Evolutionary conservation across 2,797 vertebrate genomes (phyloP), one percentile per base, ranked within the genome.

Genomic region (Dallia pectoralis): DNA sequence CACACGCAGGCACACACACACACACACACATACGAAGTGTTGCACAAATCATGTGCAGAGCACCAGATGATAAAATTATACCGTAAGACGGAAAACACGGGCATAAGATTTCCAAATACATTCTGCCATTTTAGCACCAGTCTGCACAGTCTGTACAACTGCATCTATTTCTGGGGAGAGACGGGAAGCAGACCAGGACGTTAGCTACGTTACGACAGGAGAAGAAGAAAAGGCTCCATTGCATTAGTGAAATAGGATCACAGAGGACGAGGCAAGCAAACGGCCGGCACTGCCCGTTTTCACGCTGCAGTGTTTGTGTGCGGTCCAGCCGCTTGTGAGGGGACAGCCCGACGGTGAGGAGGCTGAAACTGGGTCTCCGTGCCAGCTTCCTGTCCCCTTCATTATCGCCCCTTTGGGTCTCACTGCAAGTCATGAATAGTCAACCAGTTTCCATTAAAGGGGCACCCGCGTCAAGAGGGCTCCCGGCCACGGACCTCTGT

Each of bases 81-180:
- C 69, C 65, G 88, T 91, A 91, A 93, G n/a, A 92, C 89, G 93
- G 91, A 88, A 93, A 92, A 85, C 80, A 77, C 84, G 89, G 87
- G 86, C 84, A 87, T 89, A 85, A 88, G 86, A 86, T 81, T 77
- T 81, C 87, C 81, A 85, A 85, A 91, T 86, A 83, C 80, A 75
- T 91, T 87, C 81, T 88, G 85, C 85, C 82, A 77, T 82, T 89
- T 85, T 80, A 86, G 87, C 86, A 88, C 74, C 69, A 78, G 87
- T 72, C 83, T 84, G 78, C 66, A 63, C 40, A n/a, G 81, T 88
- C 79, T 81, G 77, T 67, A 67, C 76, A 79, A 77, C 56, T 73
- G 73, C 76, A 72, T 85, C 85, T 93, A 91, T 90, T 91, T 88
- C 87, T 86, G 87, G 85, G 85, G 82, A 82, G 82, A 77, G 79